These are phyloP conservation scores for Dryobota labecula DNA, from an alignment of 2,888 invertebrate genomes.

Conservation along the genomic window DNA sequence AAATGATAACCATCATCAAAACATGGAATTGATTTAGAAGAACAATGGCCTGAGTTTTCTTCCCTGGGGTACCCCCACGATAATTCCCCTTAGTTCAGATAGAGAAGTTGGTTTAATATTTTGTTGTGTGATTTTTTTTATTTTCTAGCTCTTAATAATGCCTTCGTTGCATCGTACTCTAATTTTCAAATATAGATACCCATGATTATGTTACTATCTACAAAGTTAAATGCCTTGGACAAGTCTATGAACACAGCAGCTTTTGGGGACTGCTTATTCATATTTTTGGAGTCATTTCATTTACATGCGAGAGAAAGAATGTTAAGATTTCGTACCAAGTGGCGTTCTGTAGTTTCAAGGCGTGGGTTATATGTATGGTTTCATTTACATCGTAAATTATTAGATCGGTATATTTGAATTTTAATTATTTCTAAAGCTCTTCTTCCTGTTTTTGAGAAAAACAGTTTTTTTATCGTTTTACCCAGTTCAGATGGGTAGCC, in stretches of 20 bases:
- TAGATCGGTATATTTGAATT: neutral
- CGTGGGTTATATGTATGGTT: too few species aligned
- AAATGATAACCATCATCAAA: neutral
- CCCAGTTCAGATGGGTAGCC: neutral
- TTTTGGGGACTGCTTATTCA: neutral
- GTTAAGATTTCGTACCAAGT: neutral
- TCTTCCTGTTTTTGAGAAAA: neutral
- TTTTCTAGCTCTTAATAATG: neutral
- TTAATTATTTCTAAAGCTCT: neutral
- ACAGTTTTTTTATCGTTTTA: neutral
- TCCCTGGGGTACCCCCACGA: constrained; percentile 7
- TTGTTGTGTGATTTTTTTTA: neutral
- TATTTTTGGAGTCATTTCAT: neutral
- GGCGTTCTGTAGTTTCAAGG: neutral
- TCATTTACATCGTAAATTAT: too few species aligned
- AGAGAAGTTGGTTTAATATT: neutral
- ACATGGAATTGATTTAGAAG: neutral
- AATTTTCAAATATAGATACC: neutral
- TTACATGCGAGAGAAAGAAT: neutral
- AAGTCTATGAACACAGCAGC: neutral
- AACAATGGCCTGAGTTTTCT: constrained; percentile 7
- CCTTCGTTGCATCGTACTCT: neutral
- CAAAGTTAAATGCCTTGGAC: constrained; percentile 7
- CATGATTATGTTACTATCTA: neutral
- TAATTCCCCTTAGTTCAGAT: neutral